Evolutionary conservation across 2,888 invertebrate genomes (phyloP).

Genomic region (Caprella mutica): DNA sequence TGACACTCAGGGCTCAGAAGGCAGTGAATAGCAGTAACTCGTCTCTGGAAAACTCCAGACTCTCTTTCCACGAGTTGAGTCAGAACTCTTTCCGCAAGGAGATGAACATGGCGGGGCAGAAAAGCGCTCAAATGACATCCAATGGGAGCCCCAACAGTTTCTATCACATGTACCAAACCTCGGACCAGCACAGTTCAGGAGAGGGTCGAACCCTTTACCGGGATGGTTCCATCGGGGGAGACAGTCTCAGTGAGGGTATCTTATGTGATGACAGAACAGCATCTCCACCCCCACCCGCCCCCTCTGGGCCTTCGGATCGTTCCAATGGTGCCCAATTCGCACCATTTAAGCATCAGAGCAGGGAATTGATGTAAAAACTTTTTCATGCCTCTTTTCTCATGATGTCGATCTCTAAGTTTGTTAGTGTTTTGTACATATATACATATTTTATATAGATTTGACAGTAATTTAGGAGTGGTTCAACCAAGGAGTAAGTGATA

Average conservation of each 20-base stretch:
- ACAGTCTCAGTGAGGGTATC: conserved; percentile 11
- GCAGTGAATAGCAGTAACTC: conserved; percentile 10
- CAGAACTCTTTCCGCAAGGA: neutral
- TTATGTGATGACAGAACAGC: conserved; percentile 27
- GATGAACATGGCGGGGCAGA: neutral
- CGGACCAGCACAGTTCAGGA: neutral
- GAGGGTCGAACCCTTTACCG: neutral
- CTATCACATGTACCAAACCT: neutral
- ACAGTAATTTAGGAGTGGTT: too few relatives aligned
- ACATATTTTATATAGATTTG: too few relatives aligned
- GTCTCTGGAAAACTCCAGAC: conserved; percentile 10
- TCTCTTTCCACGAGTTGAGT: conserved; percentile 11
- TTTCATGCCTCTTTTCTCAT: too few relatives aligned
- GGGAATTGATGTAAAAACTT: too few relatives aligned
- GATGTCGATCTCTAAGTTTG: too few relatives aligned
- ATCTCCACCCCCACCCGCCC: conserved; percentile 29
- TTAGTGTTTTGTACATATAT: too few relatives aligned
- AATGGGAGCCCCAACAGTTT: neutral
- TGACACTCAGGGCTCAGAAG: conserved; percentile 23
- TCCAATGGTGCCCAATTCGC: neutral
- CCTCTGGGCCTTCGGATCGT: conserved; percentile 13
- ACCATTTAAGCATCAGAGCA: neutral
- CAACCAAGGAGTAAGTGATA: too few relatives aligned
- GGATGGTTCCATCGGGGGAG: conserved; percentile 12
- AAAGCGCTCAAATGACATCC: neutral